Conservation (phyloP, 2,888 invertebrate genomes). For the Drosophila gaucha region DNA sequence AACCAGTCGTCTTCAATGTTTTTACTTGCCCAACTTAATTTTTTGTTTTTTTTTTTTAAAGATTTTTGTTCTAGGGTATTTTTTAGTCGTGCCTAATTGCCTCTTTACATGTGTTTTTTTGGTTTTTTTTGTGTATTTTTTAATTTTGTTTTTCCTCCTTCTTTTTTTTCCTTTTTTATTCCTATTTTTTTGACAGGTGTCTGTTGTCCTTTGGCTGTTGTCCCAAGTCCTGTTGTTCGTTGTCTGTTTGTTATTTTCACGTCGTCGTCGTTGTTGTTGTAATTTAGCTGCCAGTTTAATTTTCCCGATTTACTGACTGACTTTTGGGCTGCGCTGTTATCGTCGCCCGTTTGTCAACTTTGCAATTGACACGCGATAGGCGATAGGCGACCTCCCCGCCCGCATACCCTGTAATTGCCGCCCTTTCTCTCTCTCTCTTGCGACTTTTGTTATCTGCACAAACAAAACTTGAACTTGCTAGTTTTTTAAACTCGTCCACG, state of each 20-base stretch:
- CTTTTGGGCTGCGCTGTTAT: constrained; percentile 35
- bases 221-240: constrained; percentile 14
- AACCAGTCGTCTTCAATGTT: no score
- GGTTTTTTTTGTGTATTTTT: not conserved
- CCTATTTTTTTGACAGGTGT: constrained; percentile 47
- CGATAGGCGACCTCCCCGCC: not conserved
- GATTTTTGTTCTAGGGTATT: not conserved
- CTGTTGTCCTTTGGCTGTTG: constrained; percentile 13
- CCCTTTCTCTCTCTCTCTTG: not conserved
- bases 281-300: constrained; percentile 32
- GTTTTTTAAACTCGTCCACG: not conserved
- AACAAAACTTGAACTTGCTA: constrained; percentile 1
- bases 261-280: constrained; percentile 29
- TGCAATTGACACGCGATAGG: constrained; percentile 82
- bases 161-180: constrained; percentile 5
- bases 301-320: constrained; percentile 29
- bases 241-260: constrained; percentile 36
- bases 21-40: no score
- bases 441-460: no score
- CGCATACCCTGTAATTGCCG: no score
- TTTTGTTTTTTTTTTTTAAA: no score
- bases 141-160: not conserved
- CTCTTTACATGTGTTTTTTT: not conserved
- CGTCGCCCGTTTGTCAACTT: constrained; percentile 57
- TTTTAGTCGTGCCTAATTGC: not conserved